Evolutionary conservation across 92 coral and sea anemone genomes (phyloP).

Genomic region (Heteractis magnifica): DNA sequence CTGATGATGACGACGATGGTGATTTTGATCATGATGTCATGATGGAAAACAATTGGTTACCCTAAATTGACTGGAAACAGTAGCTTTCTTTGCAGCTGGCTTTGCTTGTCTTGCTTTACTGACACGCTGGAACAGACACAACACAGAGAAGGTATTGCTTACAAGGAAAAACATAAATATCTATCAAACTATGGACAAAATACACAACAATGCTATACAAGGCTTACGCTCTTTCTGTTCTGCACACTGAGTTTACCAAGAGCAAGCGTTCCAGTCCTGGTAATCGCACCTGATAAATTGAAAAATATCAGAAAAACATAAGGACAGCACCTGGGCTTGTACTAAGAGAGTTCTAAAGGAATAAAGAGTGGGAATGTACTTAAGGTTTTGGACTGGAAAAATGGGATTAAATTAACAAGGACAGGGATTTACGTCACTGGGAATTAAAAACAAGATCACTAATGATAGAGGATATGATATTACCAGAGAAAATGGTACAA

Average conservation of each 20-base stretch:
- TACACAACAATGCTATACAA: background rate
- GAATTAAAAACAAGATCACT: background rate
- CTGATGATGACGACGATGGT: no score
- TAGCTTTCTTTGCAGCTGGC: slow-evolving; percentile 67
- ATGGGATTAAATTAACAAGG: no score
- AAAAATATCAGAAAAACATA: background rate
- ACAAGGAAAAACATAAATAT: background rate
- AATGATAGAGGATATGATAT: background rate
- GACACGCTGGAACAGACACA: slow-evolving; percentile 40
- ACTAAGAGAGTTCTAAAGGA: background rate
- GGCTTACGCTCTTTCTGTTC: slow-evolving; percentile 21
- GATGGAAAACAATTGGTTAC: slow-evolving; percentile 12
- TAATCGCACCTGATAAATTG: slow-evolving; percentile 53
- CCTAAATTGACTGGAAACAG: slow-evolving; percentile 78
- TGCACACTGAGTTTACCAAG: slow-evolving; percentile 45
- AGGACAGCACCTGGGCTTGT: background rate
- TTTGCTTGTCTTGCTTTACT: slow-evolving; percentile 40
- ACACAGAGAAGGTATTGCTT: background rate
- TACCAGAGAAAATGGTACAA: slow-evolving; percentile 69
- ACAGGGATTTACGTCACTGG: background rate
- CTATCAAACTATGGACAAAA: background rate
- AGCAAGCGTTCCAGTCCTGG: slow-evolving; percentile 79
- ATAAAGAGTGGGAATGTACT: no score
- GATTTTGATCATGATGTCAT: background rate
- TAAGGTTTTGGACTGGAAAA: no score